Evolutionary conservation across 2,113 vertebrate genomes (phyloP).

Genomic region (Xiphophorus maculatus): DNA sequence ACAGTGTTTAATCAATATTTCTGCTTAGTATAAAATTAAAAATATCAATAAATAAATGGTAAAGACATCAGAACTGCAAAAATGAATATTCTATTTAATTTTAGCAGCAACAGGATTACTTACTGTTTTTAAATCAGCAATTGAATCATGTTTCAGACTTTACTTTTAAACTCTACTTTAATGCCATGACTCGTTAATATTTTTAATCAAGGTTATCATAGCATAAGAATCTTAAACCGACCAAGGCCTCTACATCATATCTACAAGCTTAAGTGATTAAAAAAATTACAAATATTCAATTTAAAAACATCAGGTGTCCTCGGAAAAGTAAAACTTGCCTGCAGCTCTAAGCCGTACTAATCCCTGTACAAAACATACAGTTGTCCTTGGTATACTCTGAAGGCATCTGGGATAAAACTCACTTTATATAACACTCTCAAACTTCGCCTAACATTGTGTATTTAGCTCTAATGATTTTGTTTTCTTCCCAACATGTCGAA

Average conservation of each 20-base stretch:
- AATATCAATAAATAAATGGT: background rate
- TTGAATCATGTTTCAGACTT: background rate
- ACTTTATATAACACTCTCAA: constrained; percentile 26
- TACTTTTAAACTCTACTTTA: background rate
- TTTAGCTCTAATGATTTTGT: constrained; percentile 3
- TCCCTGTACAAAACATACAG: constrained; percentile 16
- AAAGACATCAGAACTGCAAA: background rate
- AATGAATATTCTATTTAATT: background rate
- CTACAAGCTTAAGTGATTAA: background rate
- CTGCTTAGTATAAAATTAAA: background rate
- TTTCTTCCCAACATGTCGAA: constrained; percentile 1
- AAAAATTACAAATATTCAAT: background rate
- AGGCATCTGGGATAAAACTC: constrained; percentile 17
- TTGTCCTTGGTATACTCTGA: constrained; percentile 18
- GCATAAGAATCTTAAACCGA: too few relatives aligned
- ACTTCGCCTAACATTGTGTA: constrained; percentile 1
- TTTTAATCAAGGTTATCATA: too few relatives aligned
- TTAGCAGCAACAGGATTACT: background rate
- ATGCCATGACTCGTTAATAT: too few relatives aligned
- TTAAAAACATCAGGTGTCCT: constrained; percentile 3
- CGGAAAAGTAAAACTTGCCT: constrained; percentile 4
- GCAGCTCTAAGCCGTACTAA: constrained; percentile 13
- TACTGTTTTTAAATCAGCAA: background rate
- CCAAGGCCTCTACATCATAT: too few relatives aligned
- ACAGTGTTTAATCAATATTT: background rate